Evolutionary conservation across 2,888 invertebrate genomes (phyloP).

Genomic region (Drosophila nr. medialis): DNA sequence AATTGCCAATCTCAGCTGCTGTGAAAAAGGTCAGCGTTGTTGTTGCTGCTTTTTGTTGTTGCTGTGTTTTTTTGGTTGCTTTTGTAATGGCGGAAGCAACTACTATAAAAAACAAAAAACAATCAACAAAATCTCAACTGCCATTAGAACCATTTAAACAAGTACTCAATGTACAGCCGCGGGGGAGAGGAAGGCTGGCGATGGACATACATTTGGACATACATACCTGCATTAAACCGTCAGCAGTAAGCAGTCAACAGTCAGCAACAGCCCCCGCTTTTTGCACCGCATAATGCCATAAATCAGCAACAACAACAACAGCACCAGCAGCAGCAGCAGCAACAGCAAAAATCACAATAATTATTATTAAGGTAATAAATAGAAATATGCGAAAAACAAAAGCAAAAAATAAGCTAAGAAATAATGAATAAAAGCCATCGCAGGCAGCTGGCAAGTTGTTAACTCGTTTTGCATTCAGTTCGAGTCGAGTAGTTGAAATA

Average conservation of each 20-base stretch:
- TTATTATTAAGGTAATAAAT: constrained; percentile 20
- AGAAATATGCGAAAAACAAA: constrained; percentile 13
- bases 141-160: constrained; percentile 2
- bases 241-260: background rate
- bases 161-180: background rate
- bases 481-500: constrained; percentile 10
- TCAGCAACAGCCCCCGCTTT: constrained; percentile 30
- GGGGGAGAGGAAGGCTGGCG: background rate
- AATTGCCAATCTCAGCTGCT: constrained; percentile 27
- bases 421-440: constrained; percentile 36
- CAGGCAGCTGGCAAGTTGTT: constrained; percentile 24
- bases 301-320: constrained; percentile 38
- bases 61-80: constrained; percentile 14
- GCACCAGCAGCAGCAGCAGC: background rate
- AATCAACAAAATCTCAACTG: constrained; percentile 7
- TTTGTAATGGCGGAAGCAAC: constrained; percentile 60
- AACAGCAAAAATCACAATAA: background rate
- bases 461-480: constrained; percentile 48
- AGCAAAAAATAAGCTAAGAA: constrained; percentile 16
- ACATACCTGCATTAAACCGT: constrained; percentile 2
- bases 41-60: background rate
- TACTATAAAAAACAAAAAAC: constrained; percentile 13
- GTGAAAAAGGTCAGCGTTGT: constrained; percentile 51
- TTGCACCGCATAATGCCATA: constrained; percentile 30
- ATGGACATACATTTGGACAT: background rate